Percentiles rank a stretch among this genome's conserved stretches.
Conservation (phyloP, 1,140 invertebrate species). For the Leptinotarsa undecemlineata region DNA sequence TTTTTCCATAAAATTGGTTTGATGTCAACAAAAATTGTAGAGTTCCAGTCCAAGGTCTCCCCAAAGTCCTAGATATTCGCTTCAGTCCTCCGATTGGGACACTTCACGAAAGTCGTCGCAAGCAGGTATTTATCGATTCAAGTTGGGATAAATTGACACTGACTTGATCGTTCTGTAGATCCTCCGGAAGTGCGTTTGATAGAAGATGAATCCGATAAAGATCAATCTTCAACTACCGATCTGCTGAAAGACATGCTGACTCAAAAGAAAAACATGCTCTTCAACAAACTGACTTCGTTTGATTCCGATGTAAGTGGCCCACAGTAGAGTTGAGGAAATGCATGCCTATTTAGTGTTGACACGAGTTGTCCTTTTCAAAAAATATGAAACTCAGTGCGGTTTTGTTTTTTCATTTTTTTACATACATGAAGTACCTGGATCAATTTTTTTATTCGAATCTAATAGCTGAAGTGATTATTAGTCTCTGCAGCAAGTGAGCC, state of each 20-base stretch:
- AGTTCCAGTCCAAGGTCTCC: constrained; percentile 64
- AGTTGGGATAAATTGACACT: neutral
- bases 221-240: constrained; percentile 77
- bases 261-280: constrained; percentile 82
- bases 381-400: neutral
- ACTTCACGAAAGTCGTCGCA: constrained; percentile 61
- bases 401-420: neutral
- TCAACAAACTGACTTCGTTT: constrained; percentile 84
- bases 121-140: constrained; percentile 45
- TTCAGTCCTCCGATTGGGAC: constrained; percentile 58
- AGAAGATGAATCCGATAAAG: constrained; percentile 55
- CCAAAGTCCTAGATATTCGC: constrained; percentile 61
- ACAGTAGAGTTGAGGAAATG: neutral
- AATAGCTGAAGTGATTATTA: too few relatives aligned
- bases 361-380: constrained; percentile 3
- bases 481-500: too few relatives aligned
- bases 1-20: too few relatives aligned
- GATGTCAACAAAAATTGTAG: constrained; percentile 19
- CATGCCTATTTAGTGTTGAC: neutral
- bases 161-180: constrained; percentile 47
- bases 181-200: constrained; percentile 59
- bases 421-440: neutral
- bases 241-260: constrained; percentile 88
- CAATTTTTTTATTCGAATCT: too few relatives aligned
- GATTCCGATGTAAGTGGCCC: constrained; percentile 79